Evolutionary conservation across 1,140 invertebrate genomes (phyloP).

Genomic region (Apis cerana): DNA sequence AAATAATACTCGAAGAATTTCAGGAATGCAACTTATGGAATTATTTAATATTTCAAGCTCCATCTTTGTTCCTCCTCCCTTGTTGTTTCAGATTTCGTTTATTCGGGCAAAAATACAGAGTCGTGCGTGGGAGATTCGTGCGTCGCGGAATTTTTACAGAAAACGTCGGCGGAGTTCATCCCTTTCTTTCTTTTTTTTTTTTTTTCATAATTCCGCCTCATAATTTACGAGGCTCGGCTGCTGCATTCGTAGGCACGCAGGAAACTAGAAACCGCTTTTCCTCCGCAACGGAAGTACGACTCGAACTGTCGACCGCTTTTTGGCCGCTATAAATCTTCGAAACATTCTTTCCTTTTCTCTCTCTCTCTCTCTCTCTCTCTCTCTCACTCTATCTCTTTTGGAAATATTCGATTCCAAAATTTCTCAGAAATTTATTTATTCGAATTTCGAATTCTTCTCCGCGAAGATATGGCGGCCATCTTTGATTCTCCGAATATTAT

Average conservation of each 20-base stretch:
- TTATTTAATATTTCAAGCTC: background rate
- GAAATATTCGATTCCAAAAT: slow-evolving; percentile 14
- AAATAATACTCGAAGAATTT: too few species aligned
- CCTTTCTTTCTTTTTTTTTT: slow-evolving; percentile 1
- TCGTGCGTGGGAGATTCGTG: background rate
- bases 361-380: too few species aligned
- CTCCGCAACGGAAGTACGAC: slow-evolving; percentile 6
- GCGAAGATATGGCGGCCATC: too few species aligned
- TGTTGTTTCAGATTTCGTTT: slow-evolving; percentile 20
- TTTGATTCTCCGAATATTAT: too few species aligned
- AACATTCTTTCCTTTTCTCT: background rate
- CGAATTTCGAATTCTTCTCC: too few species aligned
- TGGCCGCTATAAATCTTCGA: slow-evolving; percentile 34
- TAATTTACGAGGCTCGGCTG: slow-evolving; percentile 53
- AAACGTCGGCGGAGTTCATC: slow-evolving; percentile 40
- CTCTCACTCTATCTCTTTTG: background rate
- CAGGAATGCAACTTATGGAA: background rate
- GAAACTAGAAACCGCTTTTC: slow-evolving; percentile 43
- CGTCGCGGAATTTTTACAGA: slow-evolving; percentile 23
- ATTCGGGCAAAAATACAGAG: slow-evolving; percentile 26
- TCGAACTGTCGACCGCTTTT: slow-evolving; percentile 33
- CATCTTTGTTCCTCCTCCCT: background rate
- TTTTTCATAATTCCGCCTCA: slow-evolving; percentile 59
- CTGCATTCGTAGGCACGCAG: slow-evolving; percentile 7
- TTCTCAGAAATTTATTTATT: background rate